Evolutionary conservation across 1,140 invertebrate species (phyloP).

Genomic region (Musca domestica): DNA sequence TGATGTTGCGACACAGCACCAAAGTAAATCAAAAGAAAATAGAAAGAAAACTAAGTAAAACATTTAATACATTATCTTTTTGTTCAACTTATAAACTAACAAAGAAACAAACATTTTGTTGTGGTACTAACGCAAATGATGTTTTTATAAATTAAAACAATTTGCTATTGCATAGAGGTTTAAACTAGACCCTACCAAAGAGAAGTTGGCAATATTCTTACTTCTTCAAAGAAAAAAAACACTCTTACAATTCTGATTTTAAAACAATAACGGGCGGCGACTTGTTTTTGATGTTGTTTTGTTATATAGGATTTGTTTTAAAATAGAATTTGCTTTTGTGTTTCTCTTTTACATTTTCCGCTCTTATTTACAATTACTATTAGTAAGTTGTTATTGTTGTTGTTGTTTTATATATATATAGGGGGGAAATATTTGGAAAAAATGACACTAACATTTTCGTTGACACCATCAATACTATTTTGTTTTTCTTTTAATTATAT

Average conservation of each 20-base stretch:
- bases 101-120: constrained; percentile 17
- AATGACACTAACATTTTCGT: constrained; percentile 11
- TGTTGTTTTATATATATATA: neutral
- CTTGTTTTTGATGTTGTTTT: constrained; percentile 6
- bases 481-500: constrained; percentile 1
- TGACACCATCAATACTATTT: constrained; percentile 7
- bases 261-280: constrained; percentile 18
- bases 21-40: constrained; percentile 11
- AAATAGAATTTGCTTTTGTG: constrained; percentile 19
- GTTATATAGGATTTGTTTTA: constrained; percentile 13
- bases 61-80: constrained; percentile 1
- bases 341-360: neutral
- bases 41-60: neutral
- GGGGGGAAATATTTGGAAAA: neutral
- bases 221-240: neutral
- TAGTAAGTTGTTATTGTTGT: constrained; percentile 3
- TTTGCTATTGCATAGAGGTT: constrained; percentile 9
- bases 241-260: neutral
- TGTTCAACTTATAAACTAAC: constrained; percentile 15
- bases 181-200: too few species aligned
- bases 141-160: constrained; percentile 1
- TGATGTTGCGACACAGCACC: constrained; percentile 3
- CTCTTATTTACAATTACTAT: constrained; percentile 16
- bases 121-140: constrained; percentile 9
- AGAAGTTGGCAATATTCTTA: too few species aligned